phyloP scores from a whole-genome alignment of 2,797 vertebrate genomes.

The Aeoliscus strigatus region DNA sequence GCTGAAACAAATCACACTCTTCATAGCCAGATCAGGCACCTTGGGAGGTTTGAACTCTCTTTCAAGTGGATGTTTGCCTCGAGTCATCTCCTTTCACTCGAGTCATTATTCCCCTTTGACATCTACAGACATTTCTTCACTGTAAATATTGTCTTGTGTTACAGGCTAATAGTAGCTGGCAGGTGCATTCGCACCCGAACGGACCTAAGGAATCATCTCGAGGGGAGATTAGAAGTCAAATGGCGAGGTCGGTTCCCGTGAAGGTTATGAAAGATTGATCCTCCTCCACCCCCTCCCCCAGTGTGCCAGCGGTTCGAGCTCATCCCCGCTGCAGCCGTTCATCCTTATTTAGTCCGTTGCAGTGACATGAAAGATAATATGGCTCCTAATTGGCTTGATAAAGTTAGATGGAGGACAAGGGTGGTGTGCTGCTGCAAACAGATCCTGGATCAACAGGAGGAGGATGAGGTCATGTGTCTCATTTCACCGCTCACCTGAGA shows the following conservation, averaged over 20 bases:
- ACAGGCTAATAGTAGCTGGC: slow-evolving; percentile 24
- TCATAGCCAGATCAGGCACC: slow-evolving; percentile 20
- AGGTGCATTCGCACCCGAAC: slow-evolving; percentile 22
- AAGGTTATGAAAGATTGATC: slow-evolving; percentile 28
- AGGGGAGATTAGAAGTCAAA: slow-evolving; percentile 20
- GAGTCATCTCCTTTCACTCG: slow-evolving; percentile 21
- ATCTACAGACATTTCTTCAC: slow-evolving; percentile 19
- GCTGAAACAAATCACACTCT: slow-evolving; percentile 17
- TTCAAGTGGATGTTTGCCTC: slow-evolving; percentile 20
- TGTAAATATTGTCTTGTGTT: slow-evolving; percentile 32
- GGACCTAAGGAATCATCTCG: slow-evolving; percentile 28
- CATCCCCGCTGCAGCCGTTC: slow-evolving; percentile 11
- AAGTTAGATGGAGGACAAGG: slow-evolving; percentile 36
- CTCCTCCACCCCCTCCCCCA: no score
- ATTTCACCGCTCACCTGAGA: slow-evolving; percentile 54
- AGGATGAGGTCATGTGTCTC: slow-evolving; percentile 43
- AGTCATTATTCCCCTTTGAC: slow-evolving; percentile 17
- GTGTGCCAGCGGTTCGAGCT: no score
- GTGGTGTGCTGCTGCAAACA: slow-evolving; percentile 5
- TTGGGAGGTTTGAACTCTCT: no score
- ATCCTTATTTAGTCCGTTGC: slow-evolving; percentile 37
- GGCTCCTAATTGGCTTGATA: slow-evolving; percentile 39
- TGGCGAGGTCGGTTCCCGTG: slow-evolving; percentile 5
- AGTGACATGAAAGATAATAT: slow-evolving; percentile 31
- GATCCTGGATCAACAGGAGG: slow-evolving; percentile 17